Evolutionary conservation across 1,140 invertebrate genomes (phyloP).

Genomic region (Trypoxylus dichotomus): DNA sequence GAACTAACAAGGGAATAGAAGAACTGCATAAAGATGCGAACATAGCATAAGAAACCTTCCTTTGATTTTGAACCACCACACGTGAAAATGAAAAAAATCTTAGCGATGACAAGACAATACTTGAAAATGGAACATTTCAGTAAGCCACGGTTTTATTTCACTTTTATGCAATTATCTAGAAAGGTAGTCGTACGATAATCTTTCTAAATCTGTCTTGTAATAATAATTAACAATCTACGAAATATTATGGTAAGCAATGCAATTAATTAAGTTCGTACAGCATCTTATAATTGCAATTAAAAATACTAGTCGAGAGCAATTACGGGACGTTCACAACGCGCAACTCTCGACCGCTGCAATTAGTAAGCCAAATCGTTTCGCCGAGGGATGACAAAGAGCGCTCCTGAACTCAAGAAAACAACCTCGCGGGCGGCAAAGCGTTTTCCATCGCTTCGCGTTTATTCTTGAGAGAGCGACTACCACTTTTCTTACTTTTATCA

Average conservation of each 20-base stretch:
- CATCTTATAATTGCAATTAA: not conserved
- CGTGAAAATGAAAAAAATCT: too few relatives aligned
- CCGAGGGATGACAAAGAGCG: not conserved
- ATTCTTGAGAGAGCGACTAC: not conserved
- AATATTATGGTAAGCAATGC: not conserved
- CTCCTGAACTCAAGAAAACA: not conserved
- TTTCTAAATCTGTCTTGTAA: not conserved
- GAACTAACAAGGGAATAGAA: too few relatives aligned
- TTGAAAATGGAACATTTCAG: too few relatives aligned
- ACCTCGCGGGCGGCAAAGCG: not conserved
- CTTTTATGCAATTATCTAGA: too few relatives aligned
- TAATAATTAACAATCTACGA: not conserved
- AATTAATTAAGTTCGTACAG: not conserved
- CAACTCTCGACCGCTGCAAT: not conserved
- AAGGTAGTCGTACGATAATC: too few relatives aligned
- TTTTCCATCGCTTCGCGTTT: not conserved
- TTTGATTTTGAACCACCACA: too few relatives aligned
- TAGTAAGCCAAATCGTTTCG: not conserved
- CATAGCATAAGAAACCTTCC: too few relatives aligned
- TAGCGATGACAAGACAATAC: too few relatives aligned
- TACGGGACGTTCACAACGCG: not conserved
- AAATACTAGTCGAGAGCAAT: not conserved
- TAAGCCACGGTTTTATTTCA: too few relatives aligned
- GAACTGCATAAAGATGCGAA: too few relatives aligned
- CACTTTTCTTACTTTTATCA: not conserved